Percentiles rank a stretch among this genome's conserved stretches.
These are phyloP conservation scores for Drosophila kepulauana DNA, from an alignment of 1,140 invertebrate species.

Conservation along the genomic window DNA sequence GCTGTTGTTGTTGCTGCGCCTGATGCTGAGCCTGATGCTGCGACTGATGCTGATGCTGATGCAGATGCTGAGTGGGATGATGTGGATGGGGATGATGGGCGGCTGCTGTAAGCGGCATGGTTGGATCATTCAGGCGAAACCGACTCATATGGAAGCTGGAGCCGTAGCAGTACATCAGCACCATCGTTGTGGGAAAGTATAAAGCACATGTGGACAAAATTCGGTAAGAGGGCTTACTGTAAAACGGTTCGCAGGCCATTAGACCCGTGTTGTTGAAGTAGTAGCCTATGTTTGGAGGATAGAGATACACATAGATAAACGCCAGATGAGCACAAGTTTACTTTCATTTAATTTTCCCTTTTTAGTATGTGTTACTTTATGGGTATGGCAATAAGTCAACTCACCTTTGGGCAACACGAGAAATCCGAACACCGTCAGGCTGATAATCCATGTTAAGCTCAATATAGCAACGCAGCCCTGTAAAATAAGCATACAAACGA, in stretches of 20 bases:
- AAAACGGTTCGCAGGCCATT: conserved; percentile 94
- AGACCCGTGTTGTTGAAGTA: conserved; percentile 94
- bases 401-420: conserved; percentile 91
- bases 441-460: conserved; percentile 92
- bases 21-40: conserved; percentile 52
- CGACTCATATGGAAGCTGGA: conserved; percentile 95
- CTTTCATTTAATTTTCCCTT: conserved; percentile 16
- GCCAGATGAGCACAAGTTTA: conserved; percentile 24
- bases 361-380: not conserved
- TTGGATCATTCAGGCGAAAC: conserved; percentile 88
- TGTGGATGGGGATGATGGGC: conserved; percentile 79
- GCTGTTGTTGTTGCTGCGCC: conserved; percentile 49
- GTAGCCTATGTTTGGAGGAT: conserved; percentile 87
- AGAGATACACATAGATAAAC: conserved; percentile 14
- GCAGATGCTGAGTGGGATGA: conserved; percentile 50
- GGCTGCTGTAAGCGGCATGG: conserved; percentile 83
- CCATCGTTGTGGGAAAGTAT: conserved; percentile 95
- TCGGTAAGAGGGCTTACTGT: conserved; percentile 89
- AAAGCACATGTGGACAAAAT: conserved; percentile 93
- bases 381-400: conserved; percentile 16
- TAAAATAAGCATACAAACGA: conserved; percentile 68
- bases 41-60: conserved; percentile 37
- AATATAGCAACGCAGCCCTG: conserved; percentile 93
- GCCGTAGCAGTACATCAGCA: conserved; percentile 95
- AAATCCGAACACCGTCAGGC: conserved; percentile 91